Evolutionary conservation across 2,888 invertebrate genomes (phyloP).

Genomic region (Cerastis rubricosa): DNA sequence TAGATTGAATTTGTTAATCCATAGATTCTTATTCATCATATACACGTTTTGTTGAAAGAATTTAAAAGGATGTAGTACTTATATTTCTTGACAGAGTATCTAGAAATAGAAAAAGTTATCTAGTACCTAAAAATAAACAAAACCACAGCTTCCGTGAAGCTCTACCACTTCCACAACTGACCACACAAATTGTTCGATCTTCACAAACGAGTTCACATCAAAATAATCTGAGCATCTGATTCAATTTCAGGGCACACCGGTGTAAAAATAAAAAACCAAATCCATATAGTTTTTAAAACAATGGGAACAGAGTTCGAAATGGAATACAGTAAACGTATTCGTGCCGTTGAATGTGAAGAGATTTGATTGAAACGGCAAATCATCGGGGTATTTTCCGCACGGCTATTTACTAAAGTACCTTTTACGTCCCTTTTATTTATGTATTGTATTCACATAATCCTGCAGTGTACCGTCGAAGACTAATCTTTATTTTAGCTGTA

Average conservation of each 20-base stretch:
- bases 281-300: conserved; percentile 57
- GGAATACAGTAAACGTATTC: conserved; percentile 63
- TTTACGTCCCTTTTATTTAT: conserved; percentile 67
- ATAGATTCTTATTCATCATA: not conserved
- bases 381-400: conserved; percentile 69
- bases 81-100: not conserved
- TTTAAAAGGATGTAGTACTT: not conserved
- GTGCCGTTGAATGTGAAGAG: conserved; percentile 60
- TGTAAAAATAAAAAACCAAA: conserved; percentile 18
- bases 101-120: not conserved
- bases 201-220: conserved; percentile 55
- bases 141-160: conserved; percentile 10
- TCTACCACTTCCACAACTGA: conserved; percentile 30
- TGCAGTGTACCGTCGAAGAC: conserved; percentile 46
- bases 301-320: conserved; percentile 62
- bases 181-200: conserved; percentile 50
- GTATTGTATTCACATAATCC: conserved; percentile 66
- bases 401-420: conserved; percentile 69
- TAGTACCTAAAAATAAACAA: not conserved
- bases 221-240: conserved; percentile 54
- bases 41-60: too few species aligned
- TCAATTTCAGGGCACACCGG: conserved; percentile 44
- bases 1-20: not conserved
- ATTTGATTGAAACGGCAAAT: conserved; percentile 74
- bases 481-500: conserved; percentile 60